Percentiles rank a stretch among this genome's conserved stretches.
phyloP scores from a whole-genome alignment of 1,140 invertebrate species.

The Lasioglossum baleicum region DNA sequence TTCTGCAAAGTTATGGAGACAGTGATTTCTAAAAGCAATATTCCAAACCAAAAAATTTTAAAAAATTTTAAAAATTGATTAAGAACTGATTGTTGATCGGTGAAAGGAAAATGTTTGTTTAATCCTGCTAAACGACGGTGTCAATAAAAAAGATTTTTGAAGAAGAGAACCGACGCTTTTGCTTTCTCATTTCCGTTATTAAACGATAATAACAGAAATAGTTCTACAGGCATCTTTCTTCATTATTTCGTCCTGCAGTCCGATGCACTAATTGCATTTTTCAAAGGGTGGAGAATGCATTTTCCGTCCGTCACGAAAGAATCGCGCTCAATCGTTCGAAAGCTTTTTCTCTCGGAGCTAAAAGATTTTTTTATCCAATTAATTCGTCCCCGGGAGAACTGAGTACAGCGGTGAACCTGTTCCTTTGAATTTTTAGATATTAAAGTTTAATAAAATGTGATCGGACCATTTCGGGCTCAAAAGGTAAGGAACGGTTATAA shows the following conservation, averaged over 20 bases:
- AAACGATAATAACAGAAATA: conserved; percentile 7
- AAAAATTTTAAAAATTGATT: no score
- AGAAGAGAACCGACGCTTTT: neutral
- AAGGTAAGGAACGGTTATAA: neutral
- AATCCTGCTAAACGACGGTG: no score
- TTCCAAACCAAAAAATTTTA: no score
- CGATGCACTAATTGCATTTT: conserved; percentile 38
- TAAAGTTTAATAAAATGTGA: conserved; percentile 33
- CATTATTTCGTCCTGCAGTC: conserved; percentile 8
- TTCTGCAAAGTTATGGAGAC: no score
- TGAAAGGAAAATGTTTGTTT: no score
- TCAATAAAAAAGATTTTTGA: neutral
- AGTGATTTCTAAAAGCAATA: no score
- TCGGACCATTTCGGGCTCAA: neutral
- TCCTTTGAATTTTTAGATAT: conserved; percentile 36
- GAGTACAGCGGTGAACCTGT: neutral
- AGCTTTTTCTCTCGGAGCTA: conserved; percentile 21
- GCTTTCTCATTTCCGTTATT: no score
- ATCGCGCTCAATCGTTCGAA: conserved; percentile 29
- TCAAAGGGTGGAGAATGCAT: conserved; percentile 24
- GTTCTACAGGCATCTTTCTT: neutral
- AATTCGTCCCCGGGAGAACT: conserved; percentile 6
- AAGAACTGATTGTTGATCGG: no score
- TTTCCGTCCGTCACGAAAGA: conserved; percentile 18
- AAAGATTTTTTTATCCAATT: conserved; percentile 49